Conservation (phyloP, 2,888 invertebrate species). For the Petrophora chlorosata region DNA sequence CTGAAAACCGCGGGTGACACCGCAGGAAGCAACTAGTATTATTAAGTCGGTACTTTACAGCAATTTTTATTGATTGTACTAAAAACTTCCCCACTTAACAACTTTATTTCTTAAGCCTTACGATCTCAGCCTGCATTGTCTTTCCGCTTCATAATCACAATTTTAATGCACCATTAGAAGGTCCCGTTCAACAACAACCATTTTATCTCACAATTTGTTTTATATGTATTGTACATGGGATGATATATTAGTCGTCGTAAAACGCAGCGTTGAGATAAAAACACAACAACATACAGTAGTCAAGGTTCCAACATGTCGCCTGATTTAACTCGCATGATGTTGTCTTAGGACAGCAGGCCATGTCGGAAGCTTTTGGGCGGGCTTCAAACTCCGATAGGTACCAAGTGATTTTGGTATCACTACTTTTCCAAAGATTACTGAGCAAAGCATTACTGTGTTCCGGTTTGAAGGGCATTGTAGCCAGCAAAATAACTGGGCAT, state of each 20-base stretch:
- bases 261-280: slow-evolving; percentile 26
- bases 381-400: too few species aligned
- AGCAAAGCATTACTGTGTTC: too few species aligned
- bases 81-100: neutral
- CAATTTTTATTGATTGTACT: neutral
- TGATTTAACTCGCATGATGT: too few species aligned
- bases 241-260: slow-evolving; percentile 33
- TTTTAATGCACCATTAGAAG: slow-evolving; percentile 22
- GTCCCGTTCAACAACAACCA: slow-evolving; percentile 16
- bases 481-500: too few species aligned
- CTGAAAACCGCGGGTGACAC: neutral
- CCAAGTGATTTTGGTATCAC: too few species aligned
- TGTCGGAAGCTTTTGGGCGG: too few species aligned
- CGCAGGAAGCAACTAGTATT: neutral
- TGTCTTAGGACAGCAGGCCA: too few species aligned
- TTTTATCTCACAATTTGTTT: slow-evolving; percentile 26
- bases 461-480: too few species aligned
- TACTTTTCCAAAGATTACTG: too few species aligned
- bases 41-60: neutral
- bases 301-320: neutral
- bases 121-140: slow-evolving; percentile 5
- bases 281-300: slow-evolving; percentile 5
- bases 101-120: slow-evolving; percentile 6
- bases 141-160: slow-evolving; percentile 13
- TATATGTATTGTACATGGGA: slow-evolving; percentile 24